phyloP scores from a whole-genome alignment of 2,113 vertebrate genomes.

The Megaleporinus macrocephalus region DNA sequence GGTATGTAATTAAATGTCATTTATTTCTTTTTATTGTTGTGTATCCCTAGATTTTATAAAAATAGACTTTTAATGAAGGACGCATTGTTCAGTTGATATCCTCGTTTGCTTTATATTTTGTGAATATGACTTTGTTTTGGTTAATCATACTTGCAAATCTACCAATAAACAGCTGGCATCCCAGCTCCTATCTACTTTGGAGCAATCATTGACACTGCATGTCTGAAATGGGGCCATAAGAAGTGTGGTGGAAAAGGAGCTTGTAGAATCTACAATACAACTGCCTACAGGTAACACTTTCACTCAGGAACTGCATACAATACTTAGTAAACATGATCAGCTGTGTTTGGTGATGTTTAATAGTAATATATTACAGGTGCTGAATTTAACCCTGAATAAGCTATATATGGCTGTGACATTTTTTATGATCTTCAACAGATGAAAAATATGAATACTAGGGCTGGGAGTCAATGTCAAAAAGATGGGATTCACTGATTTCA shows the following conservation, averaged over 20 bases:
- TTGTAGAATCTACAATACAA: conserved; percentile 89
- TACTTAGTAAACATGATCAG: too few species aligned
- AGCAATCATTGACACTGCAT: conserved; percentile 88
- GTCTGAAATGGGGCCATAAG: conserved; percentile 91
- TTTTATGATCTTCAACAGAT: too few species aligned
- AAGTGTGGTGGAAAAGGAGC: conserved; percentile 87
- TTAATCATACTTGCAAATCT: neutral
- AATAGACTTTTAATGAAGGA: neutral
- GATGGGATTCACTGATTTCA: too few species aligned
- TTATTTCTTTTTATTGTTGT: neutral
- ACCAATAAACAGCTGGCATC: conserved; percentile 83
- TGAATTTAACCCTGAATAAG: too few species aligned
- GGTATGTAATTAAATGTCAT: conserved; percentile 76
- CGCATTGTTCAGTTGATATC: neutral
- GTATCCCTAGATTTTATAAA: neutral
- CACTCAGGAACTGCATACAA: neutral
- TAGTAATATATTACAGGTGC: too few species aligned
- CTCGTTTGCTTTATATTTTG: neutral
- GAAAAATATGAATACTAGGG: too few species aligned
- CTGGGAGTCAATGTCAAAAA: too few species aligned
- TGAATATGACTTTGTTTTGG: neutral
- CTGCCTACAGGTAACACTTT: conserved; percentile 84
- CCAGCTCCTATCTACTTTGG: conserved; percentile 94
- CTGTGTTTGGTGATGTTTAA: too few species aligned
- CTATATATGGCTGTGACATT: too few species aligned